Evolutionary conservation across 2,113 vertebrate species (phyloP).

Genomic region (Zosterops pallidus): DNA sequence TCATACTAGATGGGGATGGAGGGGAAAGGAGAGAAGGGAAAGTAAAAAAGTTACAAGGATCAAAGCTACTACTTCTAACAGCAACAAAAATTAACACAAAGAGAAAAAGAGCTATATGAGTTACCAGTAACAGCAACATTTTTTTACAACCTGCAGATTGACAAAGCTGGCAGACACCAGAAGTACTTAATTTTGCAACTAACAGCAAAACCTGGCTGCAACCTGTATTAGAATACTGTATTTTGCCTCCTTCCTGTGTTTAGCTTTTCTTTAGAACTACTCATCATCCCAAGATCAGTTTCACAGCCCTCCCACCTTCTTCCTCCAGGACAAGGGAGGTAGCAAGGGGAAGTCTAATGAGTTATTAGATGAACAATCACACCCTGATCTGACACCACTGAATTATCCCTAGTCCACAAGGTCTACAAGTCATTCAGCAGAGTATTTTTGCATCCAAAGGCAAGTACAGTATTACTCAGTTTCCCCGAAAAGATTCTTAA

Average conservation of each 20-base stretch:
- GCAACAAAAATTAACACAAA: background rate
- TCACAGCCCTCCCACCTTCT: background rate
- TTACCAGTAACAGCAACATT: background rate
- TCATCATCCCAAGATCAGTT: background rate
- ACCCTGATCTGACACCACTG: background rate
- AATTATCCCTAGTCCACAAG: background rate
- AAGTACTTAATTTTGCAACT: background rate
- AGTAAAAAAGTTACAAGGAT: background rate
- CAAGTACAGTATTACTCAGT: background rate
- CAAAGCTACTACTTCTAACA: background rate
- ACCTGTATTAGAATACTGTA: background rate
- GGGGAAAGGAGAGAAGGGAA: background rate
- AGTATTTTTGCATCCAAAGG: background rate
- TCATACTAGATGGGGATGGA: constrained; percentile 81
- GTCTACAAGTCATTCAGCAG: background rate
- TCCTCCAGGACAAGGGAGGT: rapidly evolving
- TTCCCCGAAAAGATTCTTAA: background rate
- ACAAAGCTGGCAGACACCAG: background rate
- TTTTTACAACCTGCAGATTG: background rate
- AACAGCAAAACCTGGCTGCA: background rate
- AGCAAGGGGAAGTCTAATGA: background rate
- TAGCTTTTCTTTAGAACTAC: background rate
- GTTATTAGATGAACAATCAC: background rate
- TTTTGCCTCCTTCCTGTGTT: background rate
- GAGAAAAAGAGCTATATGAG: background rate